These are phyloP conservation scores for Dynastes grantii DNA, from an alignment of 2,888 invertebrate genomes.

Conservation along the genomic window DNA sequence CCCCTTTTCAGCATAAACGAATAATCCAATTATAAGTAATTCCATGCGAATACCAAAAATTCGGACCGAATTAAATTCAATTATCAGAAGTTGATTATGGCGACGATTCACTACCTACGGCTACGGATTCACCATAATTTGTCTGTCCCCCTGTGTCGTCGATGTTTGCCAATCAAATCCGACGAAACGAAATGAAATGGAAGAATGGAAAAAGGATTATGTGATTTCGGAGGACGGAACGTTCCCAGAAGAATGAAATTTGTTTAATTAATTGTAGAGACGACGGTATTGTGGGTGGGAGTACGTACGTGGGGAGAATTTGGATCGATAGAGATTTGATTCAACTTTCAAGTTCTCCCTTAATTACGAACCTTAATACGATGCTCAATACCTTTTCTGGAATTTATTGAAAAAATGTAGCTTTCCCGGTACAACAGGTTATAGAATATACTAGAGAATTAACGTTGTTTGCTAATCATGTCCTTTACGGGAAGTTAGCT, in stretches of 20 bases:
- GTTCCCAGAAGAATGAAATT: neutral
- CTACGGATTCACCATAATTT: neutral
- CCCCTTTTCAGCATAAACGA: neutral
- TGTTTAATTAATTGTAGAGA: neutral
- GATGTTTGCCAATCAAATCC: slow-evolving; percentile 23
- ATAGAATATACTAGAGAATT: no score
- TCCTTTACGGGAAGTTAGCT: no score
- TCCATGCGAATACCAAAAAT: slow-evolving; percentile 45
- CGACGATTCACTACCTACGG: no score
- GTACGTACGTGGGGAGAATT: no score
- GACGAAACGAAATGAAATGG: slow-evolving; percentile 24
- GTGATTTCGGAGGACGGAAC: slow-evolving; percentile 1
- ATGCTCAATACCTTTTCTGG: no score
- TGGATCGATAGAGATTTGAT: no score
- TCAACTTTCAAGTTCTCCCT: no score
- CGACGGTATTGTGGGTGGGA: no score
- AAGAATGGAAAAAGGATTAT: slow-evolving; percentile 20
- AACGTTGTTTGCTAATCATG: no score
- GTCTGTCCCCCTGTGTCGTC: neutral
- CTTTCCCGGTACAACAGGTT: no score
- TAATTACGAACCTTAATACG: no score
- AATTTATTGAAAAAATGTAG: no score
- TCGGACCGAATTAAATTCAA: slow-evolving; percentile 44
- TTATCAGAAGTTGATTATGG: slow-evolving; percentile 43
- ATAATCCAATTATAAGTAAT: slow-evolving; percentile 46